Evolutionary conservation across 1,140 invertebrate species (phyloP).

Genomic region (Drosophila ironensis): DNA sequence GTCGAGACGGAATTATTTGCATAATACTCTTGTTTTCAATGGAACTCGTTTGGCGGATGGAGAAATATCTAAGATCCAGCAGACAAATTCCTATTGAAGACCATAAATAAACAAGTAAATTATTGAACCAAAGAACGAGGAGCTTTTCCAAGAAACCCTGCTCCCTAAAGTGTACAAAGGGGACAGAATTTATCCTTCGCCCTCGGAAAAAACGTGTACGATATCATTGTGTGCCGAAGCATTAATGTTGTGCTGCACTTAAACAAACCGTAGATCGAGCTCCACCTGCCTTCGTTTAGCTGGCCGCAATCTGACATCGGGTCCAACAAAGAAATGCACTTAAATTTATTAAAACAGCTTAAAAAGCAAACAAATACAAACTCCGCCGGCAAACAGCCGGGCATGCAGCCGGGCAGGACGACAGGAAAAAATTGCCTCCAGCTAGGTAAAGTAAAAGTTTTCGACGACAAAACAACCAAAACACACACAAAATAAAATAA

Average conservation of each 20-base stretch:
- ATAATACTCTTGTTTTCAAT: too few species aligned
- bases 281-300: slow-evolving; percentile 14
- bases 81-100: too few species aligned
- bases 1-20: too few species aligned
- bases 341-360: slow-evolving; percentile 63
- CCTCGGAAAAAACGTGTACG: background rate
- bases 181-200: too few species aligned
- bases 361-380: slow-evolving; percentile 38
- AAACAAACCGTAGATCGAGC: slow-evolving; percentile 12
- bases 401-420: slow-evolving; percentile 12
- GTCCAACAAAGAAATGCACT: slow-evolving; percentile 58
- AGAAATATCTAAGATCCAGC: too few species aligned
- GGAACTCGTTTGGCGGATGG: too few species aligned
- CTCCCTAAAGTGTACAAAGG: too few species aligned
- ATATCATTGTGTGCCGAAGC: background rate
- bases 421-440: slow-evolving; percentile 31
- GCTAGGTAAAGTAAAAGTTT: slow-evolving; percentile 59
- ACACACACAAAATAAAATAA: too few species aligned
- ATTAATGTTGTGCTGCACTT: slow-evolving; percentile 2
- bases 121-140: too few species aligned
- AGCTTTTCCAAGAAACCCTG: too few species aligned
- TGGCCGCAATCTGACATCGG: slow-evolving; percentile 49
- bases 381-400: slow-evolving; percentile 11
- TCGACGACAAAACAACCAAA: slow-evolving; percentile 43
- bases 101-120: too few species aligned